Base-by-base conservation (phyloP, 37 sponge, comb jelly and placozoan species). In the Ephydatia muelleri region DNA sequence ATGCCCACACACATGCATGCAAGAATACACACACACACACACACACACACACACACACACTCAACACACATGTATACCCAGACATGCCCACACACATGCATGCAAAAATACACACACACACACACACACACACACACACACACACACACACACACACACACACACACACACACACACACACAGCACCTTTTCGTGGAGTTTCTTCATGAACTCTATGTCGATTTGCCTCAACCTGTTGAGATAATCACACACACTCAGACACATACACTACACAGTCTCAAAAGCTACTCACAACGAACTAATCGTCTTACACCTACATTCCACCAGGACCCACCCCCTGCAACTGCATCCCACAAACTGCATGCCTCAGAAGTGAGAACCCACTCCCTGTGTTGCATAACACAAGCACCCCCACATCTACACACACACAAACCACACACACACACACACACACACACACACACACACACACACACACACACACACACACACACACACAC, bases 201-300 rank as follows among this genome's bases (percentile, higher is more conserved):
- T 85, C 80, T 95, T 95, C 99, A 99, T 99, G 86, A 95, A 97
- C 68, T 93, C 95, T 76, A 99, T 88, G 40, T 99, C 99, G 27
- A 99, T 88, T 27, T 93, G 94, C 75, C 90, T 97, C 84, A 99
- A 57, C 27, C 98, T 97, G 76, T 25, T 82, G 70, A 29, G 21
- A 70, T 0, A 27, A 72, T 5, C 36, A 28, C 33, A 49, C 65
- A 49, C 23, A 49, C 32, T 8, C 9, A 67, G 22, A 38, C 49
- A 72, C 37, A 23, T 8, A 43, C 47, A 43, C 47, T 19, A 57
- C 16, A 21, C 57, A 13, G 57, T 11, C 19, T 57, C 57, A 57
- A 57, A 43, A 57, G 16, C 19, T 14, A 30, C 72, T 34, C 72
- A 71, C 29, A 34, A 71, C 29, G 32, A 33, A 71, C 72, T 71